Evolutionary conservation across 2,888 invertebrate genomes (phyloP), one percentile per base, ranked within the genome.

Genomic region (Pyrocoelia pectoralis): DNA sequence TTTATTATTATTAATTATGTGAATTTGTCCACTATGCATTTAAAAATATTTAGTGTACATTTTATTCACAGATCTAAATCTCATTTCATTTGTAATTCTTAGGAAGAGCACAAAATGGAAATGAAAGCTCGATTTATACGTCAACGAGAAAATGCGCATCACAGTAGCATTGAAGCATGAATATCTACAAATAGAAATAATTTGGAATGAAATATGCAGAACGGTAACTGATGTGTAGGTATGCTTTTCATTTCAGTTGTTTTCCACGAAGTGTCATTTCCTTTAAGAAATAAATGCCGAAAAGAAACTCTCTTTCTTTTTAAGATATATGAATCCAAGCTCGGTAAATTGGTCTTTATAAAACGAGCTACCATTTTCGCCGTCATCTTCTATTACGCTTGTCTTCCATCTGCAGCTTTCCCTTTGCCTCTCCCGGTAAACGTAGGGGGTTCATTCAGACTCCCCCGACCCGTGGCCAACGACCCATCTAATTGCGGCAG

Each of bases 401-500:
- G 73, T 76, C 75, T 76, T 77, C 74, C 72, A 75, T 78, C 75
- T 75, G 69, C 68, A 71, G 78, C 73, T 81, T 57, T 74, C 68
- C 69, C 53, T 69, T 66, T 65, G 66, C 67, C 52, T 59, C 63
- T 65, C 60, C 14, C 52, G 58, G 65, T 68, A 66, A 56, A 65
- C 67, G 51, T 61, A 56, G 61, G 69, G 24, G 69, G 63, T 66
- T 67, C 67, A 69, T 67, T 58, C 59, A 68, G 67, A 64, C 60
- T 63, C 64, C 69, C 65, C 64, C 65, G 61, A 65, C 60, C 65
- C 68, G 83, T 84, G 84, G 83, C 84, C 87, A 86, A 86, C 87
- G 86, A 86, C 84, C 87, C 87, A 85, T 87, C 87, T 87, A 87
- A 88, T 88, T 88, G 87, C 84, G 85, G 84, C 84, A 83, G 83